A percentile compares a stretch with the other conserved stretches of the same genome.
phyloP scores from a whole-genome alignment of 2,113 vertebrate genomes.

The Leucoraja erinaceus region DNA sequence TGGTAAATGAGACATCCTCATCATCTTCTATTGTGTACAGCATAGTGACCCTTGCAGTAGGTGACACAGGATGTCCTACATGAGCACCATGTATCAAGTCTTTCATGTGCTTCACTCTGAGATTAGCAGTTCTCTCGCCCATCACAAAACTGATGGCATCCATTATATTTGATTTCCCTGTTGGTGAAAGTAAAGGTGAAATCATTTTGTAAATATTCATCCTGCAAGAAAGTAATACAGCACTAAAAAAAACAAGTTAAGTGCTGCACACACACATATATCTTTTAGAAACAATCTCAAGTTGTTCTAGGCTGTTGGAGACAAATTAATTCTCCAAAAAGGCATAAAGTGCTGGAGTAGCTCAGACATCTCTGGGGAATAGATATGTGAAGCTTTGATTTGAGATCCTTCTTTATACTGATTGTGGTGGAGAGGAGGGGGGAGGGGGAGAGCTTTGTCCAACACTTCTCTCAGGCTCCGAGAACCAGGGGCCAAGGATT shows the following conservation, averaged over 20 bases:
- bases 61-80: slow-evolving; percentile 66
- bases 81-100: slow-evolving; percentile 87
- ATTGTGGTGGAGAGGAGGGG: too few species aligned
- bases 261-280: too few species aligned
- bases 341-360: too few species aligned
- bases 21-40: slow-evolving; percentile 63
- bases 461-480: too few species aligned
- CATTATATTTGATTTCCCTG: slow-evolving; percentile 94
- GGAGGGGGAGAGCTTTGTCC: too few species aligned
- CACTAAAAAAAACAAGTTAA: not conserved
- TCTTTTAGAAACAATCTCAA: not conserved
- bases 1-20: slow-evolving; percentile 67
- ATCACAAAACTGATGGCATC: slow-evolving; percentile 87
- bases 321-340: too few species aligned
- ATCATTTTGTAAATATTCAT: not conserved
- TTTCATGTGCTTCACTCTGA: slow-evolving; percentile 70
- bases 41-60: slow-evolving; percentile 66
- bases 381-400: too few species aligned
- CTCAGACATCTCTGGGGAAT: too few species aligned
- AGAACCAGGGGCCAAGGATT: too few species aligned
- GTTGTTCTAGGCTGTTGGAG: not conserved
- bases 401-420: too few species aligned
- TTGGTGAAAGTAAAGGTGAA: not conserved
- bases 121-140: slow-evolving; percentile 66
- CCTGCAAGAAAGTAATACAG: not conserved